phyloP scores from a whole-genome alignment of 2,113 vertebrate genomes.

The Crotophaga sulcirostris region DNA sequence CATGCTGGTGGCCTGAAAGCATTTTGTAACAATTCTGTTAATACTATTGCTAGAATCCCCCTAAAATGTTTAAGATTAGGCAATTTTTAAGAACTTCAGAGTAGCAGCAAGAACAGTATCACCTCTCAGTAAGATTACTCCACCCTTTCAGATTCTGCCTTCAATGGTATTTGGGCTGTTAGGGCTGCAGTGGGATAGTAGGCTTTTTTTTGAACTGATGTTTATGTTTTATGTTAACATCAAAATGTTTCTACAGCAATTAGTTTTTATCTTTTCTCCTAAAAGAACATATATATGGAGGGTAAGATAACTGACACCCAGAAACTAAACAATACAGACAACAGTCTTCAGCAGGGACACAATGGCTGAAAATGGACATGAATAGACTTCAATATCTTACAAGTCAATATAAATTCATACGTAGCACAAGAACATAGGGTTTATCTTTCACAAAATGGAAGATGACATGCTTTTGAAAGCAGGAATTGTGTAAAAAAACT shows the following conservation, averaged over 20 bases:
- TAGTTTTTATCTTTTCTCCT: neutral
- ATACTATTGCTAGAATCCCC: neutral
- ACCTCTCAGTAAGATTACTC: neutral
- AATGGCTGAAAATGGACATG: neutral
- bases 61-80: neutral
- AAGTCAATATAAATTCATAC: neutral
- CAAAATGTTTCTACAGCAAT: neutral
- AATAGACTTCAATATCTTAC: neutral
- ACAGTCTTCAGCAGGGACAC: neutral
- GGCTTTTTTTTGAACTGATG: neutral
- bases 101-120: neutral
- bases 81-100: neutral
- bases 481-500: neutral
- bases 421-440: neutral
- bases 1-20: neutral
- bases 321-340: neutral
- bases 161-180: neutral
- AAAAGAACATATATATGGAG: neutral
- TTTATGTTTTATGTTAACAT: neutral
- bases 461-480: neutral
- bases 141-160: neutral
- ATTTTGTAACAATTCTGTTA: neutral
- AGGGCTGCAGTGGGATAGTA: neutral
- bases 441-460: neutral
- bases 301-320: neutral